Evolutionary conservation across 2,888 invertebrate genomes (phyloP), one percentile per base, ranked within the genome.

Genomic region (Himalopsyche tibetana): DNA sequence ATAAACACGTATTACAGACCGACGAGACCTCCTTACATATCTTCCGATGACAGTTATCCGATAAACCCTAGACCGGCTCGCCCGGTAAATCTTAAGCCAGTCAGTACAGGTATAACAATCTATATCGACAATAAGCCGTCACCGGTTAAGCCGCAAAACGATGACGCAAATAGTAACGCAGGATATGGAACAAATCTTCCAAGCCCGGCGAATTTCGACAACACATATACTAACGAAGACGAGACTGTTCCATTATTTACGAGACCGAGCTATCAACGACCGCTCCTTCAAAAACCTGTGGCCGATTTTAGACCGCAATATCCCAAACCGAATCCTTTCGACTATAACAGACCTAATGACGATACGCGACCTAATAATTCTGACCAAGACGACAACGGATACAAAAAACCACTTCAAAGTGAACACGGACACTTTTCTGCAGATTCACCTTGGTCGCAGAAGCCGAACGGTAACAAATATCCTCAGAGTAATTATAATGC

Each of bases 61-160:
- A 81, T 83, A 5, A 87, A 88, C 51, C 81, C 84, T n/a, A 82
- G 85, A 82, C 88, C 87, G 12, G 38, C 82, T 12, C 63, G 80
- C 55, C 83, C 82, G 6, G 82, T 87, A 69, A 56, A 79, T 56
- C 51, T 55, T 8, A 84, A 56, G 84, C 88, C 88, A 5, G 17
- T 81, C 17, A 84, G 81, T 80, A 86, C 88, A 36, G 88, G 88
- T 79, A 88, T 88, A 42, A 88, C 88, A n/a, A 88, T 88, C 28
- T 88, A 85, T 85, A 88, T 88, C 82, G 88, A 88, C 45, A 88
- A 84, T 84, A 86, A 87, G 56, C 86, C 87, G 28, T 11, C 85
- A 36, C 84, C 69, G 28, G 28, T 81, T 28, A 87, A 84, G 19
- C 87, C 88, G 55, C 85, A 82, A 63, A 40, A 82, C 51, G 69